These are phyloP conservation scores for Mnemiopsis leidyi DNA, from an alignment of 37 sponge, comb jelly and placozoan species.

Conservation along the genomic window DNA sequence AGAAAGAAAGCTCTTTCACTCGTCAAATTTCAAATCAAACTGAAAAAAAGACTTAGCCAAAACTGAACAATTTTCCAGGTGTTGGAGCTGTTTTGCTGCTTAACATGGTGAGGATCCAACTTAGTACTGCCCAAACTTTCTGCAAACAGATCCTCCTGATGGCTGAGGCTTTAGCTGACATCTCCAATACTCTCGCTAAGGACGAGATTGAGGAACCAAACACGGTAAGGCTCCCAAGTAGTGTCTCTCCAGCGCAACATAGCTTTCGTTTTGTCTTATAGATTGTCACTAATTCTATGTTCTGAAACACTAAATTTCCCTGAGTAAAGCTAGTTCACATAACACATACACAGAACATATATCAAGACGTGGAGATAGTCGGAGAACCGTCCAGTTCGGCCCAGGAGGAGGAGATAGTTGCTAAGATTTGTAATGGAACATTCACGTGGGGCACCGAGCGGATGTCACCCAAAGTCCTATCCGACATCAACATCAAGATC, in stretches of 20 bases:
- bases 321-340: too few species aligned
- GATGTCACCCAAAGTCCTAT: conserved; percentile 31
- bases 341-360: background rate
- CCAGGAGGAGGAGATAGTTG: background rate
- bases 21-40: background rate
- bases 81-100: background rate
- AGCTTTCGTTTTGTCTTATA: too few species aligned
- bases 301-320: too few species aligned
- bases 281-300: too few species aligned
- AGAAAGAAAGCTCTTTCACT: too few species aligned
- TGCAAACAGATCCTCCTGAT: conserved; percentile 13
- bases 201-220: conserved; percentile 23
- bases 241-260: too few species aligned
- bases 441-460: conserved; percentile 46
- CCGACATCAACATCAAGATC: conserved; percentile 1
- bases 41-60: background rate
- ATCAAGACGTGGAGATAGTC: background rate
- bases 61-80: background rate
- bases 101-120: conserved; percentile 49
- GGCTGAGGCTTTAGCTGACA: conserved; percentile 41
- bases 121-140: conserved; percentile 20
- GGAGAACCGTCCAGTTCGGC: background rate
- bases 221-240: too few species aligned
- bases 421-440: background rate
- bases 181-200: background rate